Percentiles rank a stretch among this genome's conserved stretches.
These are phyloP conservation scores for Pangasius macronema DNA, from an alignment of 2,797 vertebrate species.

Conservation along the genomic window DNA sequence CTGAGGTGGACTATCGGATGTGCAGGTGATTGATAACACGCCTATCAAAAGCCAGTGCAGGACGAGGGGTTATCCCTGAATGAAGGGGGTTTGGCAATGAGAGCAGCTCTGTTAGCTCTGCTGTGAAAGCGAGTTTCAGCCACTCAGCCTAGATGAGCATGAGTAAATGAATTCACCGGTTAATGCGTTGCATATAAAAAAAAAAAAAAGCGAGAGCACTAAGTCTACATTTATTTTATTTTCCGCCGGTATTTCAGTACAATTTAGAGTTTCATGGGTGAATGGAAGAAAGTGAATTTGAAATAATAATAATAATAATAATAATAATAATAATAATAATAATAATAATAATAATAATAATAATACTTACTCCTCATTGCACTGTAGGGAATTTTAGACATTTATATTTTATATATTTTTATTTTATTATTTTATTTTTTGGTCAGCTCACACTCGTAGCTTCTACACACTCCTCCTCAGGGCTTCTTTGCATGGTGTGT, in stretches of 20 bases:
- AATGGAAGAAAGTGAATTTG: not conserved
- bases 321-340: not conserved
- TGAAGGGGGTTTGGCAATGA: not conserved
- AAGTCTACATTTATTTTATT: no score
- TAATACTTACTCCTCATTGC: not conserved
- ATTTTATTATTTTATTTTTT: not conserved
- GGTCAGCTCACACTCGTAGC: no score
- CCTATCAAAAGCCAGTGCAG: constrained; percentile 55
- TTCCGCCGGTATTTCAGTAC: not conserved
- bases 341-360: not conserved
- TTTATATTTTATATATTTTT: not conserved
- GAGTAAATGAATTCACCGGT: not conserved
- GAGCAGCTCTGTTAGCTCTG: not conserved
- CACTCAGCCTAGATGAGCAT: not conserved
- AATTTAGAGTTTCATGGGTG: not conserved
- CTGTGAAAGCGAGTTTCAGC: not conserved
- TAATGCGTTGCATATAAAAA: not conserved
- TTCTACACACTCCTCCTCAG: not conserved
- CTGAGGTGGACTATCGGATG: constrained; percentile 74
- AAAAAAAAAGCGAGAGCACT: not conserved
- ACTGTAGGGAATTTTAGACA: not conserved
- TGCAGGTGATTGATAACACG: constrained; percentile 63
- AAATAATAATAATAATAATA: not conserved
- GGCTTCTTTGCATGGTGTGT: not conserved
- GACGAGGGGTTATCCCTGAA: constrained; percentile 17